These are phyloP conservation scores for Gavialis gangeticus DNA, from an alignment of 2,113 vertebrate species.

Conservation along the genomic window DNA sequence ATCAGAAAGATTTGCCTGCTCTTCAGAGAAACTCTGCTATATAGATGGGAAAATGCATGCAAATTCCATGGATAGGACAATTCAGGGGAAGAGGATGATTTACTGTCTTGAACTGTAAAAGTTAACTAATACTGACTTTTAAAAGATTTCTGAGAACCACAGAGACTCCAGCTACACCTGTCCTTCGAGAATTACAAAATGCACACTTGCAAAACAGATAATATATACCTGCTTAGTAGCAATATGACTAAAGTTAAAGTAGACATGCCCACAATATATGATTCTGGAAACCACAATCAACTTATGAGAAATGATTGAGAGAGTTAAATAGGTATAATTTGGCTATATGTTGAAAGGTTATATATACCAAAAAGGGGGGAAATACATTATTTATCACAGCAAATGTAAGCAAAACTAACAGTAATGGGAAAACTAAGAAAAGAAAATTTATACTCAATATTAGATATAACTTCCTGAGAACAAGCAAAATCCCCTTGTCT, in stretches of 20 bases:
- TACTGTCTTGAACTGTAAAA: background rate
- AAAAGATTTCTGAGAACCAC: background rate
- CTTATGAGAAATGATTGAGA: background rate
- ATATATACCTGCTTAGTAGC: background rate
- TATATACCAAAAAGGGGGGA: background rate
- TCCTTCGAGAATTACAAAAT: background rate
- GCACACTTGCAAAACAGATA: slow-evolving; percentile 27
- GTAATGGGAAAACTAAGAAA: background rate
- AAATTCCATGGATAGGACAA: no score
- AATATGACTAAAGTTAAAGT: background rate
- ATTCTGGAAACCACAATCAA: background rate
- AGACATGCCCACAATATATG: background rate
- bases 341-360: background rate
- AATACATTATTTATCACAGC: background rate
- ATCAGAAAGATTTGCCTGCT: slow-evolving; percentile 25
- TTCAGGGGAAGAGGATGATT: no score
- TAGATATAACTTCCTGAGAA: background rate
- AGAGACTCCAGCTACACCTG: background rate
- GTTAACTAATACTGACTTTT: background rate
- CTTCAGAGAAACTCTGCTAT: background rate
- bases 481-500: background rate
- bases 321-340: background rate
- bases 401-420: background rate
- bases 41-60: background rate
- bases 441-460: background rate